Evolutionary conservation across 2,888 invertebrate species (phyloP).

Genomic region (Agonum fuliginosum): DNA sequence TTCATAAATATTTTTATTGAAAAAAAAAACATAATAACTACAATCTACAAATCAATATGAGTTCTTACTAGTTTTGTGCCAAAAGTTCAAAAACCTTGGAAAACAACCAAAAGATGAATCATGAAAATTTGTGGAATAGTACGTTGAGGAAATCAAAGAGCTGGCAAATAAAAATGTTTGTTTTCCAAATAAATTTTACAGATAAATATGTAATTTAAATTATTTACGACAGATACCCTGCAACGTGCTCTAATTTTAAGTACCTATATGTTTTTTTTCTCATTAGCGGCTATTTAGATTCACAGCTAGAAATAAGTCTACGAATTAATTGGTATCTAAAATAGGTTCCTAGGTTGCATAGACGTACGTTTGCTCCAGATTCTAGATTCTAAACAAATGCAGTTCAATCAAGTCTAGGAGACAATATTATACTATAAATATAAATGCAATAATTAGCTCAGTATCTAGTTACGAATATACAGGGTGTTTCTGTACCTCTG

Average conservation of each 20-base stretch:
- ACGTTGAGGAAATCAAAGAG: background rate
- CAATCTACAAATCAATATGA: background rate
- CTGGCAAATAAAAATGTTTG: background rate
- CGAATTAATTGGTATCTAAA: background rate
- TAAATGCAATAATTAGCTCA: background rate
- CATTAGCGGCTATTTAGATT: background rate
- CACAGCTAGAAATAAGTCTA: constrained; percentile 5
- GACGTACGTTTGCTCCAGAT: no score
- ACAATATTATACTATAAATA: no score
- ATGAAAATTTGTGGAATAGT: background rate
- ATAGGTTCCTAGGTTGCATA: background rate
- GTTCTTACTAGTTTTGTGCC: constrained; percentile 6
- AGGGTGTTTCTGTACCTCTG: no score
- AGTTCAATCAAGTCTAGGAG: no score
- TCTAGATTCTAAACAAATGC: no score
- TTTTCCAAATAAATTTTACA: background rate
- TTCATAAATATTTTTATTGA: background rate
- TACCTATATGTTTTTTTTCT: background rate
- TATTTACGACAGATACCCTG: background rate
- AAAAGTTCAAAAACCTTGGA: constrained; percentile 37
- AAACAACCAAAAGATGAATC: constrained; percentile 4
- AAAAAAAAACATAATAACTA: background rate
- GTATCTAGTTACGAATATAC: background rate
- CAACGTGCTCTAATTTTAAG: background rate
- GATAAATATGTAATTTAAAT: background rate